Evolutionary conservation across 2,797 vertebrate genomes (phyloP), one percentile per base, ranked within the genome.

Genomic region (Brachymystax lenok): DNA sequence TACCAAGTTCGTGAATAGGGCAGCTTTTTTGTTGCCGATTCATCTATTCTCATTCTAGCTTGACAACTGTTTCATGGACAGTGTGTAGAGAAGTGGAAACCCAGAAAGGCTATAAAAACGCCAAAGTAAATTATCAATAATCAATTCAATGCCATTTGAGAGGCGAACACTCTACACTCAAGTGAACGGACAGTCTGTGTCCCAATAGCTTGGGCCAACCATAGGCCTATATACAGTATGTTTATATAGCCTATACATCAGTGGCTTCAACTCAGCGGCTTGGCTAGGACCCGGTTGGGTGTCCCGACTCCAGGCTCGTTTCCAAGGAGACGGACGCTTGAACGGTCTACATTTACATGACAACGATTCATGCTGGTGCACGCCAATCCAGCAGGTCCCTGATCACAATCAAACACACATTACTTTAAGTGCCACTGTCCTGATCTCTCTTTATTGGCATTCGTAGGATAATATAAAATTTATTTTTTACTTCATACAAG

Each of bases 321-420:
- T 46, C 40, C 10, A 13, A 46, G 40, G 40, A 12, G 12, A 46
- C 40, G 40, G 12, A 46, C 40, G 40, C 10, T 12, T 13, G 40
- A n/a, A 50, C 51, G 24, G 27, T 70, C 10, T 46, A 16, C 46
- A 59, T 28, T 50, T 30, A 51, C 51, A 74, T 59, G 19, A 51
- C 6, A 64, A 24, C 24, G 52, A 70, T 61, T 59, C 21, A 68
- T 66, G 46, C 40, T 40, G 70, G 33, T 51, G 0, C 6, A 40
- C n/a, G 7, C 54, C 74, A 80, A 81, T 85, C 86, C 63, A 84
- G 82, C 87, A 66, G 75, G 56, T 85, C 77, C 59, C 78, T 82
- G 63, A 78, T 82, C 81, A 79, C 87, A 79, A 87, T 46, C 10
- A 12, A 88, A 89, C 84, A 84, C 46, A 85, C 52, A 85, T 77